phyloP scores from a whole-genome alignment of 2,113 vertebrate species.

The Piliocolobus tephrosceles region DNA sequence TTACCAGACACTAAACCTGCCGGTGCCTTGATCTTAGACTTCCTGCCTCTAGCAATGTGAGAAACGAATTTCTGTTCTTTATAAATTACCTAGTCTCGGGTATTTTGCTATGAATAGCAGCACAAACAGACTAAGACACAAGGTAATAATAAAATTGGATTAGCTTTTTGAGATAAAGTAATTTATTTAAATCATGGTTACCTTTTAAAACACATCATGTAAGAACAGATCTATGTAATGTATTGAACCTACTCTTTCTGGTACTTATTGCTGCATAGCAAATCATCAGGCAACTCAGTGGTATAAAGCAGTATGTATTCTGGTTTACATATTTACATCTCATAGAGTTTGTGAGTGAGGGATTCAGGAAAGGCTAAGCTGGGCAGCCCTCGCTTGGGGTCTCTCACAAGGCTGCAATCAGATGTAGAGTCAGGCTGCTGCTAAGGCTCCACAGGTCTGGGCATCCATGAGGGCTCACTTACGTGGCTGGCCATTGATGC shows the following conservation, averaged over 20 bases:
- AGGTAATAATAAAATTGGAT: constrained; percentile 60
- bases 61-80: background rate
- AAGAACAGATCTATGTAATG: constrained; percentile 64
- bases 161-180: constrained; percentile 73
- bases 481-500: background rate
- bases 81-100: background rate
- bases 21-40: background rate
- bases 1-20: background rate
- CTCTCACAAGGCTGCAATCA: background rate
- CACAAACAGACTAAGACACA: background rate
- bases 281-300: background rate
- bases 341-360: background rate
- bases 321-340: background rate
- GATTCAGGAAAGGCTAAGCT: background rate
- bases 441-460: background rate
- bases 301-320: background rate
- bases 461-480: background rate
- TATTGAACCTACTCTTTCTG: background rate
- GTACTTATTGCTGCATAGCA: background rate
- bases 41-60: background rate
- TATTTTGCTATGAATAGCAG: background rate
- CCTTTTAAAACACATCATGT: constrained; percentile 64
- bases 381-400: background rate
- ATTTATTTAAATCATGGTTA: constrained; percentile 58
- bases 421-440: background rate